Percentiles rank a stretch among this genome's conserved stretches.
These are phyloP conservation scores for Caiman crocodilus DNA, from an alignment of 2,797 vertebrate species.

Conservation along the genomic window DNA sequence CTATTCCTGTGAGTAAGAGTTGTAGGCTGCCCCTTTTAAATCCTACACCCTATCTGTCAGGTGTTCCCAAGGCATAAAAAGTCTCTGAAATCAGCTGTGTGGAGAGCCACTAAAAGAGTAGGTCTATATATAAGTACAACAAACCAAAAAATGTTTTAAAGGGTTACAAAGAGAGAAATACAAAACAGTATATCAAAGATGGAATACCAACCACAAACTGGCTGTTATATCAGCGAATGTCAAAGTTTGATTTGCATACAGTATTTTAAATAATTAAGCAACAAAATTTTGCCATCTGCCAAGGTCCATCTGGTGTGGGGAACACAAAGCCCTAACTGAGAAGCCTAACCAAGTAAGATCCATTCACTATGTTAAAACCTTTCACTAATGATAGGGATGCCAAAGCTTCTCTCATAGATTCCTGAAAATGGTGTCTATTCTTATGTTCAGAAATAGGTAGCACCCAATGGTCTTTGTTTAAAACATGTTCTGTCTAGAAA, in stretches of 20 bases:
- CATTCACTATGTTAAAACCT: not conserved
- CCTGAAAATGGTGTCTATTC: not conserved
- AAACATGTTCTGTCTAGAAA: not conserved
- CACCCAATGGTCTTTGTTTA: not conserved
- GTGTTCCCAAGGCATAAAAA: not conserved
- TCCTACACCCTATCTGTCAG: not conserved
- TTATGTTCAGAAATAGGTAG: not conserved
- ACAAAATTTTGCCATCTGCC: slow-evolving; percentile 66
- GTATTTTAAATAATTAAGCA: slow-evolving; percentile 60
- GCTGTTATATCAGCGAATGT: slow-evolving; percentile 10
- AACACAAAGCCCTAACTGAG: slow-evolving; percentile 48
- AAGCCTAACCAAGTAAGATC: not conserved
- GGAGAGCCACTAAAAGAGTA: not conserved
- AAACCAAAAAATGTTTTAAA: not conserved
- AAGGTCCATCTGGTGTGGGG: slow-evolving; percentile 54
- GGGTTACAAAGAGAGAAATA: not conserved
- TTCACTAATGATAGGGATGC: not conserved
- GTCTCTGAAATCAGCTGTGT: not conserved
- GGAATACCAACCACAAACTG: not conserved
- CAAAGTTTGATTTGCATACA: slow-evolving; percentile 54
- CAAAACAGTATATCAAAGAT: not conserved
- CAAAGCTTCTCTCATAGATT: not conserved
- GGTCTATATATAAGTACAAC: accelerated
- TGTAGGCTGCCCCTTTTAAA: not conserved
- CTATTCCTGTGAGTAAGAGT: not conserved